phyloP scores from a whole-genome alignment of 2,797 vertebrate species.

The Ibycter americanus region DNA sequence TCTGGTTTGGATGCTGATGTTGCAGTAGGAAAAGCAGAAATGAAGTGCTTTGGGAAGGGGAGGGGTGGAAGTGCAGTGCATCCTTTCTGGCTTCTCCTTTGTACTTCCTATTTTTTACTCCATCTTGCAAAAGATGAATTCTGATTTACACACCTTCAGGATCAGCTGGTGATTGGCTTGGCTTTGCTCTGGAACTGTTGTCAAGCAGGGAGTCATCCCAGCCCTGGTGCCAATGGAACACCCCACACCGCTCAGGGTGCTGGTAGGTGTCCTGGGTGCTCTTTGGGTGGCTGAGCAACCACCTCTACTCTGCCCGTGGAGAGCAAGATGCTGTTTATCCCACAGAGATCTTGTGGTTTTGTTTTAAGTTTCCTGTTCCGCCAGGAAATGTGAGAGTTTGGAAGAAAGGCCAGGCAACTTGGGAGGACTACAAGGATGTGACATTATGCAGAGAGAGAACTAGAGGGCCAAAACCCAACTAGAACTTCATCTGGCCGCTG shows the following conservation, averaged over 20 bases:
- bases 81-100: background rate
- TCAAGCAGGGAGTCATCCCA: background rate
- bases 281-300: background rate
- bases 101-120: background rate
- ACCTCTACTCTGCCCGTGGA: background rate
- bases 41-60: background rate
- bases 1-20: background rate
- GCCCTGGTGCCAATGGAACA: background rate
- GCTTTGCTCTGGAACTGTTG: background rate
- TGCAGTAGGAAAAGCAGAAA: background rate
- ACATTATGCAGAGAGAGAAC: no score
- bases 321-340: background rate
- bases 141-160: background rate
- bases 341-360: background rate
- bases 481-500: no score
- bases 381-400: fast-evolving
- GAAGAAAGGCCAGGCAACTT: background rate
- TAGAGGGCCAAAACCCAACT: no score
- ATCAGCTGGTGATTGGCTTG: background rate
- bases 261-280: background rate
- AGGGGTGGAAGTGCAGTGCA: background rate
- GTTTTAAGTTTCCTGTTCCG: background rate
- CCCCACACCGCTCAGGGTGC: background rate
- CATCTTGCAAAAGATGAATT: background rate
- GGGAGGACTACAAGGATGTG: no score